Conservation (phyloP, 2,797 vertebrate species). For the Karalla daura region DNA sequence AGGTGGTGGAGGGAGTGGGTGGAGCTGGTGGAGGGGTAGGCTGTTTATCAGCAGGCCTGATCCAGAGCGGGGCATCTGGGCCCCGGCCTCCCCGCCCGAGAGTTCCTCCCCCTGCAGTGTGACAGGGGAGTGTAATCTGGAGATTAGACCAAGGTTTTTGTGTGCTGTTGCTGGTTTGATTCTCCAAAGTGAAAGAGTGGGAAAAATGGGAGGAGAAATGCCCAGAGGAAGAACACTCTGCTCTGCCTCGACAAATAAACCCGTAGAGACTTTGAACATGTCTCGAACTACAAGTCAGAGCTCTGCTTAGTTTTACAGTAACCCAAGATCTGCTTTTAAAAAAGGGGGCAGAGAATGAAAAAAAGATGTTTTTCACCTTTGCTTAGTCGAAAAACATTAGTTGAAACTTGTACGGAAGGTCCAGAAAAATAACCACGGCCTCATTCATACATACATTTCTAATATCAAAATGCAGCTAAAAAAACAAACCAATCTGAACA, state of each 20-base stretch:
- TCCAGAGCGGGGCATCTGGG: constrained; percentile 44
- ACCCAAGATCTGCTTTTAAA: too few relatives aligned
- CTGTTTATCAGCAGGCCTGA: constrained; percentile 52
- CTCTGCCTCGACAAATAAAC: not conserved
- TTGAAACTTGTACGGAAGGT: too few relatives aligned
- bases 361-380: too few relatives aligned
- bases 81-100: constrained; percentile 29
- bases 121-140: not conserved
- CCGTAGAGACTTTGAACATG: not conserved
- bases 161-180: constrained; percentile 19
- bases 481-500: not conserved
- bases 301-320: too few relatives aligned
- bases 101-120: constrained; percentile 14
- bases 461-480: constrained; percentile 1
- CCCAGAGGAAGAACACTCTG: not conserved
- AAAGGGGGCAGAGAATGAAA: too few relatives aligned
- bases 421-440: too few relatives aligned
- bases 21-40: constrained; percentile 27
- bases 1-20: constrained; percentile 28
- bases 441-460: not conserved
- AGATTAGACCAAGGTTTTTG: constrained; percentile 4
- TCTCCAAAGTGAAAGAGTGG: constrained; percentile 2
- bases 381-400: too few relatives aligned
- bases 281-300: not conserved
- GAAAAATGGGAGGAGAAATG: not conserved